phyloP scores from a whole-genome alignment of 1,140 invertebrate species.

The Procambarus virginalis region DNA sequence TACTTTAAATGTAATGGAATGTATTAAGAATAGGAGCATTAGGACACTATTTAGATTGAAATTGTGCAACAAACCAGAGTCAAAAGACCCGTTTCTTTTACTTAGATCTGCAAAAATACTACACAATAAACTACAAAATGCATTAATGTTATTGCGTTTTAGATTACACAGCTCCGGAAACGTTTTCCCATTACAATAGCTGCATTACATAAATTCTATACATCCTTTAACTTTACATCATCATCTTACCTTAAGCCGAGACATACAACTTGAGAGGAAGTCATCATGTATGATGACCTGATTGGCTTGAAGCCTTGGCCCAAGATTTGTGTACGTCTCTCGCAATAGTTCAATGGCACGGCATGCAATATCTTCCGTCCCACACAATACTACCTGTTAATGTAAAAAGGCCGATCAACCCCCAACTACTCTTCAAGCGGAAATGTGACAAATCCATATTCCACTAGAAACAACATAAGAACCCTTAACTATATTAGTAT shows the following conservation, averaged over 20 bases:
- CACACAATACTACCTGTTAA: slow-evolving; percentile 86
- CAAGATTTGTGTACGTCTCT: slow-evolving; percentile 95
- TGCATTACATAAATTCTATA: no score
- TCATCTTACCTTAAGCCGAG: slow-evolving; percentile 83
- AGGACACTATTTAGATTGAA: no score
- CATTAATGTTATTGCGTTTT: no score
- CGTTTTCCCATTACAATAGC: no score
- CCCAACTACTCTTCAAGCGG: background rate
- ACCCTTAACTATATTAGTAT: background rate
- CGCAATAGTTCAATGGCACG: slow-evolving; percentile 93
- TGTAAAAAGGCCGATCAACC: background rate
- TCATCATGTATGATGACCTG: slow-evolving; percentile 89
- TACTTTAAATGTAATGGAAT: no score
- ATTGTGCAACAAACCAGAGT: no score
- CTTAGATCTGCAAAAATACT: no score
- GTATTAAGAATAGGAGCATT: no score
- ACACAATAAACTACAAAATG: no score
- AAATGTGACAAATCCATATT: background rate
- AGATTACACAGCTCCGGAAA: no score
- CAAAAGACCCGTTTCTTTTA: no score
- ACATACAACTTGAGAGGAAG: slow-evolving; percentile 91
- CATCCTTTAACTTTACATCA: background rate
- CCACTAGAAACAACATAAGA: background rate
- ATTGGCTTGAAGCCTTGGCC: slow-evolving; percentile 85
- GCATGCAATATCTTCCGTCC: slow-evolving; percentile 92